Base-by-base conservation (phyloP, 2,797 vertebrate species). In the Neosalanx taihuensis region DNA sequence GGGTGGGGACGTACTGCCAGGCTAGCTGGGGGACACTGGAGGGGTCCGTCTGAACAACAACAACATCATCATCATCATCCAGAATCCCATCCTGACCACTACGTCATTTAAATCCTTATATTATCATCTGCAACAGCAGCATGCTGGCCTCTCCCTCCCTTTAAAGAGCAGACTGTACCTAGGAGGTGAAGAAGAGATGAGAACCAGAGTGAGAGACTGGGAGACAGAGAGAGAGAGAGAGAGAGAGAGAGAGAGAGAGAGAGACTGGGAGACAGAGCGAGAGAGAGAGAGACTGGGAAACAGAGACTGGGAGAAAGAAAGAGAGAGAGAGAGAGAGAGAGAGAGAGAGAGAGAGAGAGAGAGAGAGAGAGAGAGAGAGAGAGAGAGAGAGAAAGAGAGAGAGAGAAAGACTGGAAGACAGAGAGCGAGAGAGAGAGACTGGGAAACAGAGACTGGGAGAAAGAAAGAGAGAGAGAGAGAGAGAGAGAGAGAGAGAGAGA, bases 1-100 rank as follows among this genome's bases (percentile, higher is more conserved):
- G 95, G n/a, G 92, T 91, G 0, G 94, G 92, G 82, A 97, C 95
- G 70, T 99, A 99, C 85, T 99, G 95, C 97, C 97, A 99, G 0
- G 97, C 95, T 80, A 99, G 87, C 86, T 98, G 89, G 0, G 97
- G 97, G 29, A 99, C 97, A 13, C 95, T 99, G 13, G 96, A 94
- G 7, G 97, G 97, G 76, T 98, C 96, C 53, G 95, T 95, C 97
- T 99, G 80, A 41, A 64, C 4, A 57, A 20, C 4, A 56, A 56
- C 51, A 56, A 56, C 56, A 18, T 20, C 6, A 57, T 41, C 26
- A 26, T 12, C 17, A 9, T 3, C 29, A 62, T 26, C 17, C 9
- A 62, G 26, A 23, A 1, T 7, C 37, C 37, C 6, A 41, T 7
- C 6, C 4, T 6, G 33, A 35, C 33, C 37, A 41, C 9, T 2